A percentile compares a stretch with the other conserved stretches of the same genome.
phyloP scores from a whole-genome alignment of 2,113 vertebrate genomes.

The Casuarius casuarius region DNA sequence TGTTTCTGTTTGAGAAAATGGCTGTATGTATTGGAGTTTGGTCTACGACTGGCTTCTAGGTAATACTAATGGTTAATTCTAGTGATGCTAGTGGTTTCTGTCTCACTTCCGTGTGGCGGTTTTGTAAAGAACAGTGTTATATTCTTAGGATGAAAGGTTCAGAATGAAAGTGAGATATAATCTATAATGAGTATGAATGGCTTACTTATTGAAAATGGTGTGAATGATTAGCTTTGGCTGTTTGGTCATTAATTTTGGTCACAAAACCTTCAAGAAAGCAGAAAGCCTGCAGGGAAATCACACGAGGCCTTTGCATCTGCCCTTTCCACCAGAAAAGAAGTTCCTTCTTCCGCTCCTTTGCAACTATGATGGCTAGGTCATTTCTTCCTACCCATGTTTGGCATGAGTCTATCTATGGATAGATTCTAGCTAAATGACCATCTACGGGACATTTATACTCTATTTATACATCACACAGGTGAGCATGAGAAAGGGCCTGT shows the following conservation, averaged over 20 bases:
- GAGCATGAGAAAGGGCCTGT: not conserved
- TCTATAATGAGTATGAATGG: not conserved
- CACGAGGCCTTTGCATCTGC: not conserved
- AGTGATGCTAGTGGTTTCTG: not conserved
- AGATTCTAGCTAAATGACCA: not conserved
- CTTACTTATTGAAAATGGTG: not conserved
- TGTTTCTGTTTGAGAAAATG: not conserved
- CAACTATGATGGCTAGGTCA: fast-evolving
- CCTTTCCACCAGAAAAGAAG: not conserved
- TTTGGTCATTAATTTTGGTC: conserved; percentile 25
- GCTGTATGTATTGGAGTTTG: not conserved
- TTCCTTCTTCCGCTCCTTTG: not conserved
- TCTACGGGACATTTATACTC: no score
- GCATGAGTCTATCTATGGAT: not conserved
- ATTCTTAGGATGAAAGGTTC: not conserved
- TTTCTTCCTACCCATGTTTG: not conserved
- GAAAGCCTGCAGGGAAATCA: not conserved
- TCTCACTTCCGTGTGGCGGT: not conserved
- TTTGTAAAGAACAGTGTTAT: not conserved
- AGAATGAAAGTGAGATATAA: not conserved
- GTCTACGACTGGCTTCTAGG: not conserved
- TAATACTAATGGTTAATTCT: not conserved
- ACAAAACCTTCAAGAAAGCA: not conserved
- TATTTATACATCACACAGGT: no score
- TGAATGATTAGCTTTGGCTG: conserved; percentile 7